Evolutionary conservation across 2,797 vertebrate species (phyloP).

Genomic region (Catamblyrhynchus diadema): DNA sequence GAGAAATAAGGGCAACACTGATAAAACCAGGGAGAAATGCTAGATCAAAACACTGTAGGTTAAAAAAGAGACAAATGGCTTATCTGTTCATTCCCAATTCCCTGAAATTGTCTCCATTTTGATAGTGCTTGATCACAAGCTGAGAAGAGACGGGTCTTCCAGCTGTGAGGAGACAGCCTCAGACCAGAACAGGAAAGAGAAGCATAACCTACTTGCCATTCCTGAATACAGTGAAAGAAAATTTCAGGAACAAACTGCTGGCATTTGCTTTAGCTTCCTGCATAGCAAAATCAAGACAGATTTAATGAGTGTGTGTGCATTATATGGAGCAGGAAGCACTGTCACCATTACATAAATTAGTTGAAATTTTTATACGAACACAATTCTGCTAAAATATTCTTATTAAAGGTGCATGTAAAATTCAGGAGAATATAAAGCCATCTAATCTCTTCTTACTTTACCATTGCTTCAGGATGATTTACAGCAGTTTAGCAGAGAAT

Average conservation of each 20-base stretch:
- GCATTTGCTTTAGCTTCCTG: not conserved
- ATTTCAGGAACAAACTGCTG: not conserved
- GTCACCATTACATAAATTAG: not conserved
- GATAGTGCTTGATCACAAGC: not conserved
- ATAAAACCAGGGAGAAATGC: not conserved
- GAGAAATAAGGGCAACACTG: not conserved
- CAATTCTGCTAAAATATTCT: not conserved
- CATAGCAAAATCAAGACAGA: not conserved
- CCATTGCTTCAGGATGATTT: not conserved
- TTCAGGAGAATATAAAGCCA: not conserved
- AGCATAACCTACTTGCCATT: not conserved
- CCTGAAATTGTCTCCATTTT: not conserved
- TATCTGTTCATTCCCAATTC: not conserved
- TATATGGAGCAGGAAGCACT: not conserved
- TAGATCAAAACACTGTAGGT: not conserved
- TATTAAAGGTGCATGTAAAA: not conserved
- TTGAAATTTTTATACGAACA: not conserved
- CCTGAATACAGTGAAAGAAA: not conserved
- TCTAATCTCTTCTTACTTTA: not conserved
- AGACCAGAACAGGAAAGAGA: not conserved
- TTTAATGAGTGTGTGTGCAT: not conserved
- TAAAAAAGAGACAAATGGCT: not conserved
- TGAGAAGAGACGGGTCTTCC: conserved; percentile 8
- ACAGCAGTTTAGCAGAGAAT: not conserved
- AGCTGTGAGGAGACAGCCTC: not conserved